phyloP scores from a whole-genome alignment of 2,797 vertebrate species.

The Mus caroli region DNA sequence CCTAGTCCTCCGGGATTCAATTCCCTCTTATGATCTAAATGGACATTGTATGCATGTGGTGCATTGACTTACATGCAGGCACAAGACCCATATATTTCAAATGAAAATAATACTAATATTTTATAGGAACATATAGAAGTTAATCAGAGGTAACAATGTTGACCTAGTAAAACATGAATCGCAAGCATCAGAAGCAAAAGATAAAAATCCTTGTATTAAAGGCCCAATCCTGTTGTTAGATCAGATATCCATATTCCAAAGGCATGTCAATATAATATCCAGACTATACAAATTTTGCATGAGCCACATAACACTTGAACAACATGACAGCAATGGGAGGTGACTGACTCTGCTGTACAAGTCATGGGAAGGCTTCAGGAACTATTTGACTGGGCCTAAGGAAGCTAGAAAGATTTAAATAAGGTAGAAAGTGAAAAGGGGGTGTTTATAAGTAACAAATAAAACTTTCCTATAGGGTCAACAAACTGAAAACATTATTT shows the following conservation, averaged over 20 bases:
- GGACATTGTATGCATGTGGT: neutral
- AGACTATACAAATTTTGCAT: neutral
- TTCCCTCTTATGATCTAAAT: neutral
- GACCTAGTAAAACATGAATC: neutral
- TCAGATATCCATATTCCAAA: neutral
- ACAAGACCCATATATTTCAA: neutral
- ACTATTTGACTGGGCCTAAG: neutral
- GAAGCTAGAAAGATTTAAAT: conserved; percentile 15
- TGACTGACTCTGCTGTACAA: neutral
- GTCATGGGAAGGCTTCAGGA: neutral
- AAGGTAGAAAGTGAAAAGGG: neutral
- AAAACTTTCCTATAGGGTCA: neutral
- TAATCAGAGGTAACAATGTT: conserved; percentile 12
- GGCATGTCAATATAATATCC: neutral
- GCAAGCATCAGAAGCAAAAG: conserved; percentile 13
- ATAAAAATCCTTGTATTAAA: neutral
- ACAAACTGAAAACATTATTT: neutral
- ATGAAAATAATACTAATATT: neutral
- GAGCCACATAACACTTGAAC: neutral
- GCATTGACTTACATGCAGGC: neutral
- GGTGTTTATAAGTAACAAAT: neutral
- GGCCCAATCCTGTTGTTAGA: neutral
- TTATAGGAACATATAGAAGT: neutral
- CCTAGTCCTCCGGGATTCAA: neutral
- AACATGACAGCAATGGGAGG: neutral